Base-by-base conservation (phyloP, 2,797 vertebrate genomes). In the Microctenopoma stevenorrisi region DNA sequence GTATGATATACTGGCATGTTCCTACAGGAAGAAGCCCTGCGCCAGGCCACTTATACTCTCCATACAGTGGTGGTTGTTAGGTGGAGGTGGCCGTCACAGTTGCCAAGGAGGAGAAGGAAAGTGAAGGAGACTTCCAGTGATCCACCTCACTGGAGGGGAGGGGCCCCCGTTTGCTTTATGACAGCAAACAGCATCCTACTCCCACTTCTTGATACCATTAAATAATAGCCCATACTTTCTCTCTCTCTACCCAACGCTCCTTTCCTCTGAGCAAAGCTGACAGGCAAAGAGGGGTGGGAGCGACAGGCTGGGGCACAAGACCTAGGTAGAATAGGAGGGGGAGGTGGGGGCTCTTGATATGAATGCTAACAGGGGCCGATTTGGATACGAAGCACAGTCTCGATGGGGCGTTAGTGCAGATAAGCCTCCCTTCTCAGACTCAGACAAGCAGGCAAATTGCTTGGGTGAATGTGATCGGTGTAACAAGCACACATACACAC, bases 401-500 rank as follows among this genome's bases (percentile, higher is more conserved):
- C 65, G 42, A 78, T 68, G 78, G 81, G 73, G 82, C 68, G 81
- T 91, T 87, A 88, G 86, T 66, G 79, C 72, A 88, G 90, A 94
- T 91, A 93, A 94, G 89, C 84, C 72, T 74, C 70, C 63, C 70
- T 79, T 80, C 87, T 88, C 85, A 74, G 82, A 75, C 88, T 83
- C 83, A 88, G 87, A 93, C 91, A 91, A 91, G 85, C 72, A 84
- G 79, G 83, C 82, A 92, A 92, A 93, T 90, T 92, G 90, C 84
- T 79, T 84, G 67, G 56, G 86, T 30, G 84, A 92, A 91, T 92
- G 91, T 89, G 91, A 91, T 87, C 56, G 38, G 87, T 65, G 60
- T 92, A 86, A 89, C 87, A 90, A 92, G 81, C 54, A 16, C 37
- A 46, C 35, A 64, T 30, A 0, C 4, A 50, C 8, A 43, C 3